phyloP scores from a whole-genome alignment of 1,140 invertebrate genomes.

The Portunus trituberculatus region DNA sequence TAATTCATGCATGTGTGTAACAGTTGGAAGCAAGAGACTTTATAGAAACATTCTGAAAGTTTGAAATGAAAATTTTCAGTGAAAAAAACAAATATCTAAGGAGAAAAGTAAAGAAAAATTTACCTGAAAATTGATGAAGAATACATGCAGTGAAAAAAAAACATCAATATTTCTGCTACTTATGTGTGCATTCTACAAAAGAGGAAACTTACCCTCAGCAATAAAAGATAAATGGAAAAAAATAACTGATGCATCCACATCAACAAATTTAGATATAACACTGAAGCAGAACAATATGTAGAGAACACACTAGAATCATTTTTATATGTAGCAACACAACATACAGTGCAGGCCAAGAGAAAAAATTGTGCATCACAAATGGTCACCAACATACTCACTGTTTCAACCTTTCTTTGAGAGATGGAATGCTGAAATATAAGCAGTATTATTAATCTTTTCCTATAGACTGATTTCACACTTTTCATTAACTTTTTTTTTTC shows the following conservation, averaged over 20 bases:
- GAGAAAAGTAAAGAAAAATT: no score
- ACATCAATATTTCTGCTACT: no score
- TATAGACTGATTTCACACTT: neutral
- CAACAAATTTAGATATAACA: neutral
- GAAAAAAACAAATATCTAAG: no score
- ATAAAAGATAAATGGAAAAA: no score
- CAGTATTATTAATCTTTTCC: conserved; percentile 42
- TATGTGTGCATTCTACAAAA: no score
- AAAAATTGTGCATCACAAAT: neutral
- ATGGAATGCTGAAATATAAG: conserved; percentile 73
- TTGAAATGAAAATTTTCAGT: no score
- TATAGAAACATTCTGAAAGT: neutral
- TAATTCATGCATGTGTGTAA: neutral
- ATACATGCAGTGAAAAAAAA: no score
- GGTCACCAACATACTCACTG: conserved; percentile 67
- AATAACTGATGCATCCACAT: no score
- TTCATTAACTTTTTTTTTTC: no score
- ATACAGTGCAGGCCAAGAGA: conserved; percentile 40
- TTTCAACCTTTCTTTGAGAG: conserved; percentile 72
- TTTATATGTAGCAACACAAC: conserved; percentile 24
- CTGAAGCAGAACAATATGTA: neutral
- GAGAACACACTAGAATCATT: neutral
- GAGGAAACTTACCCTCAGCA: no score
- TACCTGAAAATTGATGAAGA: no score
- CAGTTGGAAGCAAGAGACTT: neutral